Conservation (phyloP, 2,797 vertebrate genomes). For the Oreonectes daqikongensis region DNA sequence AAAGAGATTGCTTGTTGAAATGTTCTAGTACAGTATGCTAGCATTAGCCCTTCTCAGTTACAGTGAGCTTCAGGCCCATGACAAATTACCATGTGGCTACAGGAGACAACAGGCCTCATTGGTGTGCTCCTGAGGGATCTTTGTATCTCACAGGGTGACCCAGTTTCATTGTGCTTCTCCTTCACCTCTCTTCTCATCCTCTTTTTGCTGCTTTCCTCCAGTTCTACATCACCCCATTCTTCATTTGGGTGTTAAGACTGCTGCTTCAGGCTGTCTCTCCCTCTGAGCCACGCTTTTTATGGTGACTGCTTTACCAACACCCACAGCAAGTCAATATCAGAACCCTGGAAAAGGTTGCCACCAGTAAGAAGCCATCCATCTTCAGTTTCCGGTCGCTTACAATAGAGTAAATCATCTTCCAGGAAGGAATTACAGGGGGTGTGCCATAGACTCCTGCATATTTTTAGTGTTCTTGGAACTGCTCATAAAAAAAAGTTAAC, state of each 20-base stretch:
- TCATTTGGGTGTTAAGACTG: background rate
- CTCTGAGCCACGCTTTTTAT: slow-evolving; percentile 8
- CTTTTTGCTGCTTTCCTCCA: background rate
- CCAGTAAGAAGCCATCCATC: slow-evolving; percentile 1
- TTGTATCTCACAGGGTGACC: slow-evolving; percentile 76
- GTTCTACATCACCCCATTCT: background rate
- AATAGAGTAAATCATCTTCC: slow-evolving; percentile 14
- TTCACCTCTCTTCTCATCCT: slow-evolving; percentile 54
- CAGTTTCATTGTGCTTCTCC: slow-evolving; percentile 73
- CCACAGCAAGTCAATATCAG: slow-evolving; percentile 20
- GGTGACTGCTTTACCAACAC: background rate
- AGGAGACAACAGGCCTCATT: slow-evolving; percentile 68
- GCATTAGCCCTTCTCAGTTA: slow-evolving; percentile 13
- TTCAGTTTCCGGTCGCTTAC: slow-evolving; percentile 6
- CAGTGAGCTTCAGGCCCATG: slow-evolving; percentile 67
- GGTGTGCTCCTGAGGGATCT: slow-evolving; percentile 70
- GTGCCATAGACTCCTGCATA: slow-evolving; percentile 25
- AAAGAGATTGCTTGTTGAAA: background rate
- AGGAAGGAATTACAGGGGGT: background rate
- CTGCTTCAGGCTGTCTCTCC: slow-evolving; percentile 9
- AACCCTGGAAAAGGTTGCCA: background rate
- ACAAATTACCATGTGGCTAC: slow-evolving; percentile 68
- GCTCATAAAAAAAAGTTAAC: slow-evolving; percentile 70
- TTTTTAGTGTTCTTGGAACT: slow-evolving; percentile 31
- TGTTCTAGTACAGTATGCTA: background rate